Base-by-base conservation (phyloP, 2,113 vertebrate species). In the Pseudopipra pipra region DNA sequence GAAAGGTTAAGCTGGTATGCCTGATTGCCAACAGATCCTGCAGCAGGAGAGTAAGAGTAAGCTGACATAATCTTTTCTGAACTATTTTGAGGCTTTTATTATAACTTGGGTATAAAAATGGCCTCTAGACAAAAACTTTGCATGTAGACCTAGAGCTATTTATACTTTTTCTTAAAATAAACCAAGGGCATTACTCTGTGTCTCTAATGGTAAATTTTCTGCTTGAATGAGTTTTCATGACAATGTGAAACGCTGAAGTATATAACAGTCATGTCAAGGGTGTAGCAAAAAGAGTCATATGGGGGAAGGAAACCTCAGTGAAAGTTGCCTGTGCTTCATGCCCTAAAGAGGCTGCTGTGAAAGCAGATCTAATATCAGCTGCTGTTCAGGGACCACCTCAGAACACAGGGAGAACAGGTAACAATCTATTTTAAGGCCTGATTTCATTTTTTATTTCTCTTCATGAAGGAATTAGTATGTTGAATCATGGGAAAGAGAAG, bases 141-240 rank as follows among this genome's bases (percentile, higher is more conserved):
- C n/a, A 79, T 37, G 66, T 39, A 91, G 70, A 72, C 43, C 30
- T 52, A 61, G n/a, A 85, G 72, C 35, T 89, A 93, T 87, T 91
- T 86, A 91, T 94, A 63, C 6, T 55, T 81, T 47, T 72, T 43
- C 56, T 58, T n/a, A 72, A 83, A 91, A 87, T 86, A 81, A 46
- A 46, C 1, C 79, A 96, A 95, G 74, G 85, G 30, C 74, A 87
- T 74, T 91, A 49, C 49, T 78, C 28, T 78, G 28, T 74, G 55
- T 77, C 80, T 87, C 62, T 49, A 82, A 85, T 66, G 37, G 74
- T 87, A 76, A 85, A 83, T 94, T 76, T 95, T 94, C 92, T 90
- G 71, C 85, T 37, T 83, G 90, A 83, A 44, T 49, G 41, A 49
- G 35, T 90, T 94, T 77, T 90, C 70, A 61, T 85, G 71, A 87